Conservation (phyloP, 1,140 invertebrate species). For the Rhysida immarginata region DNA sequence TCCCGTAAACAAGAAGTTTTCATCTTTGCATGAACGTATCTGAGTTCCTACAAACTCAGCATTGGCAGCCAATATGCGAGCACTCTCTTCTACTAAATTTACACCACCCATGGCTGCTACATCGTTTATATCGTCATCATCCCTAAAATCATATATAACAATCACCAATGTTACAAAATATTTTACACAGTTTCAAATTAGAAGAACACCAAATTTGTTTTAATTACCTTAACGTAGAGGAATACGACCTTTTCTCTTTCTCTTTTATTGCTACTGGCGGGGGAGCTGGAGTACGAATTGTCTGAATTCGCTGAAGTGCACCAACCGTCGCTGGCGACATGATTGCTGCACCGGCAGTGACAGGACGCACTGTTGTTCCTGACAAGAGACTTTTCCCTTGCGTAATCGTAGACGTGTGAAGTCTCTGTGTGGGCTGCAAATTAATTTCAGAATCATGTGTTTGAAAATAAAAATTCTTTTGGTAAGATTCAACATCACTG, state of each 20-base stretch:
- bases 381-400: neutral
- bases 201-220: neutral
- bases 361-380: conserved; percentile 6
- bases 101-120: conserved; percentile 98
- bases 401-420: neutral
- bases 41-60: conserved; percentile 91
- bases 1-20: conserved; percentile 65
- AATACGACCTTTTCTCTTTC: conserved; percentile 37
- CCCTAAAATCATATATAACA: conserved; percentile 31
- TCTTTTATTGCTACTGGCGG: conserved; percentile 32
- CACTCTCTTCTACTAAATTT: conserved; percentile 91
- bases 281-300: conserved; percentile 4
- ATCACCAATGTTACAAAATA: neutral
- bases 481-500: no score
- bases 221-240: neutral
- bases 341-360: neutral
- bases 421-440: neutral
- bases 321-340: conserved; percentile 9
- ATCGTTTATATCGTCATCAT: conserved; percentile 93
- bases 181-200: neutral
- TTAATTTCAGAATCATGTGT: no score
- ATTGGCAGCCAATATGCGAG: conserved; percentile 75
- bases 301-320: conserved; percentile 14
- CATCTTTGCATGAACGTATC: conserved; percentile 89
- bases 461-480: no score